A percentile compares a stretch with the other conserved stretches of the same genome.
Evolutionary conservation across 2,888 invertebrate genomes (phyloP).

Genomic region (Pollenia angustigena): DNA sequence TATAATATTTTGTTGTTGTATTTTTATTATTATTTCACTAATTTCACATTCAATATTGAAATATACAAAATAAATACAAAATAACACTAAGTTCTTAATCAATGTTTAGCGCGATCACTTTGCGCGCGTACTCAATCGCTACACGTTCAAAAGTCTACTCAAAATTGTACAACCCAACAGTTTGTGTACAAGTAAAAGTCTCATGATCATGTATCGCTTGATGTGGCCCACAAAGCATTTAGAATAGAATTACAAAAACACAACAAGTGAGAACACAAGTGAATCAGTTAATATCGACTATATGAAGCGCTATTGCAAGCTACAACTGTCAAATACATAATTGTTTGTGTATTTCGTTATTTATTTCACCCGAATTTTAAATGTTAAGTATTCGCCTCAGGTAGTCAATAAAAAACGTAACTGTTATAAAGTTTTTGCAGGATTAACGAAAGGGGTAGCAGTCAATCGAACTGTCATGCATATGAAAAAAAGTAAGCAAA

Average conservation of each 20-base stretch:
- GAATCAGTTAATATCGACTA: constrained; percentile 32
- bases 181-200: constrained; percentile 41
- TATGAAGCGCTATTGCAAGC: constrained; percentile 26
- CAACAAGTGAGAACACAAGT: constrained; percentile 39
- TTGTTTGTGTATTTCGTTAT: background rate
- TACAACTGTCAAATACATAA: background rate
- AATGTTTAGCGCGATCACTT: constrained; percentile 66
- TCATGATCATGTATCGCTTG: constrained; percentile 49
- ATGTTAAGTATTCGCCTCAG: constrained; percentile 11
- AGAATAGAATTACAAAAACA: constrained; percentile 67
- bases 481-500: no score
- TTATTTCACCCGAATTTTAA: background rate
- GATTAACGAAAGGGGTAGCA: no score
- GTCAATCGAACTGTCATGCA: no score
- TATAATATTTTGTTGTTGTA: constrained; percentile 33
- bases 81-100: constrained; percentile 23
- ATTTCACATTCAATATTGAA: constrained; percentile 62
- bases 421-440: constrained; percentile 2
- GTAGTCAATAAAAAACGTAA: background rate
- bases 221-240: constrained; percentile 59
- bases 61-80: background rate
- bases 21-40: constrained; percentile 54
- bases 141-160: constrained; percentile 68
- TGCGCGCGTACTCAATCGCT: constrained; percentile 69
- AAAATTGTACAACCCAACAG: constrained; percentile 47